Conservation (phyloP, 1,140 invertebrate genomes). For the Oryctes rhinoceros region DNA sequence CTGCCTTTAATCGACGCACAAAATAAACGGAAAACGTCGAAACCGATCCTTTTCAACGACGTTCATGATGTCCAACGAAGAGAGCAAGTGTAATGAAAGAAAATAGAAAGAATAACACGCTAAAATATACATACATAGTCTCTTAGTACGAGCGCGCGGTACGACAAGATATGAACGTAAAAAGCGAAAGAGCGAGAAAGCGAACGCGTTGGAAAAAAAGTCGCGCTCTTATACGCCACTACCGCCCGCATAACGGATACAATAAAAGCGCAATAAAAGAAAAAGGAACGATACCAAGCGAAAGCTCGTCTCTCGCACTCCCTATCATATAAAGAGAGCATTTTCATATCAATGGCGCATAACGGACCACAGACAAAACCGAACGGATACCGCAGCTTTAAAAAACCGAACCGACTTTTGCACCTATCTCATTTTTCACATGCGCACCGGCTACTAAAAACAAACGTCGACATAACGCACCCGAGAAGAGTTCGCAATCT, state of each 20-base stretch:
- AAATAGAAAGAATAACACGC: constrained; percentile 18
- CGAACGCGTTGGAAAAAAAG: not conserved
- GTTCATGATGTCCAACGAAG: not conserved
- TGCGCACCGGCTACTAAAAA: constrained; percentile 44
- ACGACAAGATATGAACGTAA: not conserved
- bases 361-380: constrained; percentile 43
- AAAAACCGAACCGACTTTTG: constrained; percentile 53
- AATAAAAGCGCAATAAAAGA: constrained; percentile 44
- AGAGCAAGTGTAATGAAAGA: not conserved
- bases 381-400: constrained; percentile 54
- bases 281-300: constrained; percentile 28
- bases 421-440: constrained; percentile 54
- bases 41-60: constrained; percentile 13
- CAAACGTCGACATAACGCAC: not conserved
- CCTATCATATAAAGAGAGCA: constrained; percentile 36
- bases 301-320: constrained; percentile 10
- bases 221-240: not conserved
- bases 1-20: constrained; percentile 7
- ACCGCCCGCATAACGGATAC: constrained; percentile 30
- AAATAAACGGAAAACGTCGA: constrained; percentile 4
- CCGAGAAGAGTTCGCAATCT: constrained; percentile 49
- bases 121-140: not conserved
- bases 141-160: not conserved
- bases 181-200: constrained; percentile 10
- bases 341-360: constrained; percentile 47